A percentile compares a stretch with the other conserved stretches of the same genome.
Evolutionary conservation across 2,888 invertebrate species (phyloP).

Genomic region (Masnerella sp.): DNA sequence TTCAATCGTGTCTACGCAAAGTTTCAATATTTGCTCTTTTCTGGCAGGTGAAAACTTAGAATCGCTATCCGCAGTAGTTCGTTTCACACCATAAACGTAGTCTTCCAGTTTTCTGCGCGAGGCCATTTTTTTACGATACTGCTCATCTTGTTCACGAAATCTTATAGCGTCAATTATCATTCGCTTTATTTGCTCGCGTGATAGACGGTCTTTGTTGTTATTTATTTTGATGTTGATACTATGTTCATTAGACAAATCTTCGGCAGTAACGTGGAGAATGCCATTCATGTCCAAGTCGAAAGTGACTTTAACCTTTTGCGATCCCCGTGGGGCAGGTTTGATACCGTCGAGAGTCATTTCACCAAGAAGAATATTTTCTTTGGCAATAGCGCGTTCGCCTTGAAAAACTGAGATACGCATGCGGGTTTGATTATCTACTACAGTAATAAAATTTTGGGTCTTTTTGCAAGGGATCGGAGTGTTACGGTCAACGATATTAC

Average conservation of each 20-base stretch:
- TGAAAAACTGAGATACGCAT: conserved; percentile 95
- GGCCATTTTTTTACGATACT: too few species aligned
- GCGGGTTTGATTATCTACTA: conserved; percentile 98
- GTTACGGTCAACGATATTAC: conserved; percentile 97
- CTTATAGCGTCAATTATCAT: too few species aligned
- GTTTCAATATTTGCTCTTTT: too few species aligned
- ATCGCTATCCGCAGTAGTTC: too few species aligned
- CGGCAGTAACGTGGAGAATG: conserved; percentile 81
- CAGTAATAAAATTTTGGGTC: conserved; percentile 95
- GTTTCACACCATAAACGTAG: too few species aligned
- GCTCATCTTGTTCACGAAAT: too few species aligned
- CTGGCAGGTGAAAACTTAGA: too few species aligned
- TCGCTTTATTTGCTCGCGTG: not conserved
- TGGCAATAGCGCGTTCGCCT: conserved; percentile 97
- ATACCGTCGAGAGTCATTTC: conserved; percentile 99
- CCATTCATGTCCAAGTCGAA: conserved; percentile 97
- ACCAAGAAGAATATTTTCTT: conserved; percentile 96
- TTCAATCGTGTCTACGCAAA: too few species aligned
- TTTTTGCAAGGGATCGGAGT: conserved; percentile 98
- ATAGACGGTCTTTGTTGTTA: not conserved
- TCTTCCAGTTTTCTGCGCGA: too few species aligned
- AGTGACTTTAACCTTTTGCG: conserved; percentile 93
- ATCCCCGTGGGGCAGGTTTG: conserved; percentile 94
- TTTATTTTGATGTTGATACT: not conserved
- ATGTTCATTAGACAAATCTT: not conserved